A percentile compares a stretch with the other conserved stretches of the same genome.
Conservation (phyloP, 2,888 invertebrate species). For the Chouioia cunea region DNA sequence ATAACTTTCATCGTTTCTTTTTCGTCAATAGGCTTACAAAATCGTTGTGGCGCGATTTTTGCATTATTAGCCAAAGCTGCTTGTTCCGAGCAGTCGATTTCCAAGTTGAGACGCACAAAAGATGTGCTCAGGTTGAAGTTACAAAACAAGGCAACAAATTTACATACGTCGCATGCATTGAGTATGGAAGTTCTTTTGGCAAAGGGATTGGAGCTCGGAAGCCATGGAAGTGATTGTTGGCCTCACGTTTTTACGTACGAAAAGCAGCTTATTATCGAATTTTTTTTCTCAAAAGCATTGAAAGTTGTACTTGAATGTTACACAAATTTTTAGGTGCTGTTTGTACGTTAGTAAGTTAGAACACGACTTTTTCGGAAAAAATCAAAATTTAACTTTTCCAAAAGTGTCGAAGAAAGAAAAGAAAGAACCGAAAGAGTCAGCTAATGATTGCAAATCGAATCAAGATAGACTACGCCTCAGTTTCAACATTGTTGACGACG, state of each 20-base stretch:
- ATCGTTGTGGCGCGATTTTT: conserved; percentile 91
- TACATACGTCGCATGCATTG: conserved; percentile 89
- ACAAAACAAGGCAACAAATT: conserved; percentile 77
- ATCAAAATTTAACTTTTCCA: conserved; percentile 77
- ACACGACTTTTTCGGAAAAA: conserved; percentile 89
- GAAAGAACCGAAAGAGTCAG: conserved; percentile 63
- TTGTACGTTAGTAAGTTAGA: conserved; percentile 93
- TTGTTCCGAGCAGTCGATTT: conserved; percentile 76
- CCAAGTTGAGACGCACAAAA: conserved; percentile 65
- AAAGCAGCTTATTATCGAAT: background rate
- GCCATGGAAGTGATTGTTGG: conserved; percentile 95
- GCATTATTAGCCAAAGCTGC: conserved; percentile 89
- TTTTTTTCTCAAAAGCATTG: background rate
- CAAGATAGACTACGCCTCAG: conserved; percentile 74
- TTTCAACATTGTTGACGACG: conserved; percentile 75
- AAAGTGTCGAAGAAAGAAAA: conserved; percentile 77
- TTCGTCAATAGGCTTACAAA: conserved; percentile 78
- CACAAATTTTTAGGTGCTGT: conserved; percentile 75
- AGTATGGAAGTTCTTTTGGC: conserved; percentile 92
- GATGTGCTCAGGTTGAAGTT: conserved; percentile 65
- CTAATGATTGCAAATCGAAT: conserved; percentile 74
- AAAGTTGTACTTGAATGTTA: too few relatives aligned
- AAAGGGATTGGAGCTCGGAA: conserved; percentile 89
- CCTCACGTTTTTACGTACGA: conserved; percentile 87
- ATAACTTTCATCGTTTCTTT: too few relatives aligned